These are phyloP conservation scores for Eutolmus rufibarbis DNA, from an alignment of 2,888 invertebrate genomes.

Conservation along the genomic window DNA sequence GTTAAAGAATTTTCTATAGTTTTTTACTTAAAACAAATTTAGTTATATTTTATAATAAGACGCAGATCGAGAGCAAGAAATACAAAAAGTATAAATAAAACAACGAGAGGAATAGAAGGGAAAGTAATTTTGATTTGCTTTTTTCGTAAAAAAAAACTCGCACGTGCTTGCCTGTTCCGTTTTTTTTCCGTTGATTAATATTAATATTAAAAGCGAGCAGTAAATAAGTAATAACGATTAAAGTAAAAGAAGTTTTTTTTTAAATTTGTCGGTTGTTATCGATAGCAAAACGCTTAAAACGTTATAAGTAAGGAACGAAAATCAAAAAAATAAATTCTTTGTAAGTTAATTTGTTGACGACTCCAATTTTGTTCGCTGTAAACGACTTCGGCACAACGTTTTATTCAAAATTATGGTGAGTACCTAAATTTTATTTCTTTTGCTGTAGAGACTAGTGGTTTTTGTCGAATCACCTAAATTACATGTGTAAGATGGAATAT, in stretches of 20 bases:
- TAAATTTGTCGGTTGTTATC: conserved; percentile 31
- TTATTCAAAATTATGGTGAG: conserved; percentile 44
- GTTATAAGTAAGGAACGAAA: conserved; percentile 7
- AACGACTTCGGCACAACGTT: conserved; percentile 38
- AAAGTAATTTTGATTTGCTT: background rate
- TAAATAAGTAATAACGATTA: background rate
- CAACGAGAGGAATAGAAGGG: background rate
- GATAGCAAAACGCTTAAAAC: conserved; percentile 11
- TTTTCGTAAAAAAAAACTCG: background rate
- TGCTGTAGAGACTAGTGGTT: background rate
- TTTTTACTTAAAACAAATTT: conserved; percentile 16
- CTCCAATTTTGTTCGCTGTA: conserved; percentile 1
- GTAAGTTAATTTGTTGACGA: conserved; percentile 27
- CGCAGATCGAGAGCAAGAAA: background rate
- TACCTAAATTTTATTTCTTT: background rate
- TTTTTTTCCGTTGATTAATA: conserved; percentile 16
- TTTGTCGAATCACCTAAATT: background rate
- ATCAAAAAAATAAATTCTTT: conserved; percentile 20
- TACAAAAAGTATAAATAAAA: background rate
- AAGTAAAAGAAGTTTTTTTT: conserved; percentile 15
- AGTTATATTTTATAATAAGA: conserved; percentile 21
- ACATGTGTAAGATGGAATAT: background rate
- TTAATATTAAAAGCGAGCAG: background rate
- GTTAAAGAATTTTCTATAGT: conserved; percentile 31
- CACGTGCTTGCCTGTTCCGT: background rate